These are phyloP conservation scores for Grammomys dolichurus DNA, from an alignment of 2,113 vertebrate species.

Conservation along the genomic window DNA sequence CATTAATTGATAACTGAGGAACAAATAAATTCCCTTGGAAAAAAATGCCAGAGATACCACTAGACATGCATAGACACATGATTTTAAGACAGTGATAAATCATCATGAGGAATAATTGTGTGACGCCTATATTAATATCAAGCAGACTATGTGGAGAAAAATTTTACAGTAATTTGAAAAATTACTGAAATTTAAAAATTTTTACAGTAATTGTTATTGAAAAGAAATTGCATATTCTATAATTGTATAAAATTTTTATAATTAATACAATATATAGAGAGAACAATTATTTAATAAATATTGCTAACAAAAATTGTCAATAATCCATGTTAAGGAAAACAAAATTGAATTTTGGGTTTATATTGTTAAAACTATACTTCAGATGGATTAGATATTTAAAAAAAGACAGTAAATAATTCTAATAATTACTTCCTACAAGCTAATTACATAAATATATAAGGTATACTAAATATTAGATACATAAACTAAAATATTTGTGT, in stretches of 20 bases:
- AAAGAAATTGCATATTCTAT: background rate
- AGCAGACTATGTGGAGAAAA: background rate
- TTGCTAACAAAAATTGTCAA: background rate
- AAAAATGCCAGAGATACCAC: background rate
- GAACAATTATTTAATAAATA: slow-evolving; percentile 53
- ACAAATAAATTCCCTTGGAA: background rate
- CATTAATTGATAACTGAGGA: background rate
- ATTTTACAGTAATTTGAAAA: background rate
- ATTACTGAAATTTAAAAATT: background rate
- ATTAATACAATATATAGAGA: background rate
- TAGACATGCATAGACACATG: background rate
- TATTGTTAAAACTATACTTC: slow-evolving; percentile 35
- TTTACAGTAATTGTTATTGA: background rate
- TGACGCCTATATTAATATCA: background rate
- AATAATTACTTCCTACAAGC: background rate
- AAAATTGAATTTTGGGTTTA: background rate
- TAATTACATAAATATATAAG: background rate
- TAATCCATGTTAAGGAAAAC: slow-evolving; percentile 48
- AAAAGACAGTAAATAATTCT: background rate
- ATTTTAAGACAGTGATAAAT: background rate
- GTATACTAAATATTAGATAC: background rate
- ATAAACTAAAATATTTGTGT: background rate
- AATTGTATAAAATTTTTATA: background rate
- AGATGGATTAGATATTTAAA: slow-evolving; percentile 36
- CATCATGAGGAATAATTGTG: background rate